Evolutionary conservation across 2,888 invertebrate genomes (phyloP), one percentile per base, ranked within the genome.

Genomic region (Microplitis manilae): DNA sequence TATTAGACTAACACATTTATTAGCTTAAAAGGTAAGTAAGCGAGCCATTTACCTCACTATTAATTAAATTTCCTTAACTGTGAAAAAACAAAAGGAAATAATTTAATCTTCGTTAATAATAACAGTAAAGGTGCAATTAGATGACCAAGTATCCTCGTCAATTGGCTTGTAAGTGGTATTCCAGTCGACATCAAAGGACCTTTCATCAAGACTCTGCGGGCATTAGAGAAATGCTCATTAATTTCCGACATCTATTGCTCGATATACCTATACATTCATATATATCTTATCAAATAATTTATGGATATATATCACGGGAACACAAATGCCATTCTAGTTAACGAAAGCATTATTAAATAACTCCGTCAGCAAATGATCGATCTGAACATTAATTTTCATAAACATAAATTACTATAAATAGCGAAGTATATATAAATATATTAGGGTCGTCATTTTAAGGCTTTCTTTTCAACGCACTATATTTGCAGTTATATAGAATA

Each of bases 121-220:
- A 64, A 89, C 86, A 77, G 84, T 90, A 85, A 91, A 91, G 79
- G 89, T 88, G 86, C 92, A 92, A 82, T 90, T 89, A 75, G 90
- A 90, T 76, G 89, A 88, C 88, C 91, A 91, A 38, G 91, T 91
- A 9, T 90, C 90, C 17, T 90, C 90, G 83, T 92, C 92, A 81
- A 86, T 88, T 7, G 91, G 91, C 78, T 91, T 90, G 84, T 91
- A 92, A 79, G 90, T 90, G 76, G 91, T 87, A 80, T 90, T 90
- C 84, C 91, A 91, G 9, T 89, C 91, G 67, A 89, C 79, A 41
- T 89, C 87, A 81, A 92, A 90, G 65, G 85, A 85, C 50, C 50
- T 50, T 50, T 50, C 50, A 50, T 50, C 50, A 62, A 62, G 15
- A 15, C 38, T 67, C 67, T 38, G 67, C 13, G 38, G 38, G 64